Base-by-base conservation (phyloP, 2,113 vertebrate species). In the Aegithalos caudatus region DNA sequence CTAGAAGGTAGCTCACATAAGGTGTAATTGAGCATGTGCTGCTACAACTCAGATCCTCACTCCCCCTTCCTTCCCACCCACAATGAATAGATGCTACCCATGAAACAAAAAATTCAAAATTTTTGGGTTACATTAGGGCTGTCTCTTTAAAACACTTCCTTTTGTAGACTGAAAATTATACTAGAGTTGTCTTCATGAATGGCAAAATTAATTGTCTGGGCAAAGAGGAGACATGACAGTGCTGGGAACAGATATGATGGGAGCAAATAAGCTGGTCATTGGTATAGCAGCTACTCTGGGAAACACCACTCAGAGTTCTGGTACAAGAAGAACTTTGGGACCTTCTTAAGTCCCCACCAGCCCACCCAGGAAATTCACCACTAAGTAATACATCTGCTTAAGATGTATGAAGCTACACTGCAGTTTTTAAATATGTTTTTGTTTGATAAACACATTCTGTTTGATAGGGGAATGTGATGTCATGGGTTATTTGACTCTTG, bases 21-120 rank as follows among this genome's bases (percentile, higher is more conserved):
- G 29, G 38, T 80, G 54, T 54, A 77, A 72, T 8, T 37, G 56
- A 71, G 45, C 51, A 53, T 29, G 6, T 15, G 14, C 27, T 65
- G 33, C 64, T 81, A 47, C 33, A 65, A 1, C 56, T 65, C 80
- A 89, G 33, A n/a, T 5, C 29, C 53, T 53, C 33, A n/a, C n/a
- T 0, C 6, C 4, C 6, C 7, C 7, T 21, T 3, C 2, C 16
- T 42, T 35, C 23, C 47, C 19, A 8, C 6, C 9, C 31, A 12
- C 51, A 71, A 44, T 10, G 15, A 65, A 60, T 24, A 50, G 37
- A 51, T 62, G 27, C 2, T 44, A 44, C 27, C 8, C 6, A 5
- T 51, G 38, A n/a, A 5, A 45, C 25, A 27, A 86, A 73, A 94
- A 44, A 7, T 23, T 37, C 9, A 67, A 19, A 47, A 29, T 58